Base-by-base conservation (phyloP, 2,797 vertebrate species). In the Gorsachius magnificus region DNA sequence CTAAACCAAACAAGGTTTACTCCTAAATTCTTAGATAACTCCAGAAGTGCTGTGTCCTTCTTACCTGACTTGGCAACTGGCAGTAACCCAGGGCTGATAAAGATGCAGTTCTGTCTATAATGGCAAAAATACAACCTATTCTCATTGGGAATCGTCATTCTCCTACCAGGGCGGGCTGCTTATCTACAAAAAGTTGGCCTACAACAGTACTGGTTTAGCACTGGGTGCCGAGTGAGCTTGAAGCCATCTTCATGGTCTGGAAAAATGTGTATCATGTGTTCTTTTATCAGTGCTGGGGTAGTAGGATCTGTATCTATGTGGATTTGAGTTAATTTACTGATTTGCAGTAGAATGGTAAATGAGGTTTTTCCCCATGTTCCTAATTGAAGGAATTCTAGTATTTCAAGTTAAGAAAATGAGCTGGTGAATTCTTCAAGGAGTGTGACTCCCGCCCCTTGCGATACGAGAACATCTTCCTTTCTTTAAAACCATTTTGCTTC, bases 71-170 rank as follows among this genome's bases (percentile, higher is more conserved):
- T 16, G 63, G 43, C 43, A 14, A 6, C 56, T 15, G 38, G 75
- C 74, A 18, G 13, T 10, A 10, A 9, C 56, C 36, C 51, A 12
- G 77, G 36, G 22, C 70, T 14, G 60, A 10, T 8, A 20, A 7
- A 4, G 79, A 4, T 29, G n/a, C 60, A 8, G 26, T 14, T 24
- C 11, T n/a, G 54, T 14, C 38, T 11, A 1, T 11, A 38, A 13
- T 1, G 18, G 65, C 77, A 33, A 18, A 60, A 61, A 13, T 6
- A 16, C 13, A 29, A 1, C 38, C 38, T 1, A 0, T 31, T 25
- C 61, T 8, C 13, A 0, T 13, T 28, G n/a, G 64, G 17, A 38
- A 10, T 8, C 2, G 1, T 33, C 41, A 3, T 5, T 15, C 43
- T 38, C 45, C 77, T 7, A 1, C 38, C n/a, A 41, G 64, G 50